phyloP scores from a whole-genome alignment of 1,140 invertebrate genomes.

The Condylostylus longicornis region DNA sequence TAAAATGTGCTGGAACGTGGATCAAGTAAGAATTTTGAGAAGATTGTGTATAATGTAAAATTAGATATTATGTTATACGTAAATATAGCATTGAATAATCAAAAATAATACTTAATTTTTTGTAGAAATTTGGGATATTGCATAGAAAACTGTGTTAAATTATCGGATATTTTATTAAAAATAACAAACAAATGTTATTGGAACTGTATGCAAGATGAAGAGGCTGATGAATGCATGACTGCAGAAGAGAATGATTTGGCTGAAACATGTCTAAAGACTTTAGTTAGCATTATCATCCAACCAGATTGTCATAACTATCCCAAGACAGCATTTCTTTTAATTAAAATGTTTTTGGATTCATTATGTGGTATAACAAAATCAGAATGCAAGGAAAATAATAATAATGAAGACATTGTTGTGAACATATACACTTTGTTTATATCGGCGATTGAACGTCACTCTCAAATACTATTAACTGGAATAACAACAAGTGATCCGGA shows the following conservation, averaged over 20 bases:
- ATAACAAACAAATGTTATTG: slow-evolving; percentile 29
- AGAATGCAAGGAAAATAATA: slow-evolving; percentile 30
- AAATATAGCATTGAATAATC: not conserved
- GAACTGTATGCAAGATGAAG: slow-evolving; percentile 21
- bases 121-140: slow-evolving; percentile 28
- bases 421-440: slow-evolving; percentile 48
- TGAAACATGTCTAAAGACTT: slow-evolving; percentile 44
- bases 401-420: slow-evolving; percentile 35
- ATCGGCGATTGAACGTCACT: slow-evolving; percentile 47
- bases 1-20: slow-evolving; percentile 49
- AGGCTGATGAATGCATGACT: slow-evolving; percentile 32
- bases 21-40: slow-evolving; percentile 35
- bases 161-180: slow-evolving; percentile 24
- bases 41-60: no score
- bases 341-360: slow-evolving; percentile 32
- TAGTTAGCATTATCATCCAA: slow-evolving; percentile 40
- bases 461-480: slow-evolving; percentile 41
- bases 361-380: slow-evolving; percentile 22
- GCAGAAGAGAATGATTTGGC: slow-evolving; percentile 39
- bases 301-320: slow-evolving; percentile 40
- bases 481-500: slow-evolving; percentile 31
- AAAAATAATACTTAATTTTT: not conserved
- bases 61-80: no score
- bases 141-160: slow-evolving; percentile 30
- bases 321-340: slow-evolving; percentile 35